A percentile compares a stretch with the other conserved stretches of the same genome.
Evolutionary conservation across 2,888 invertebrate genomes (phyloP).

Genomic region (Acanthosepion lycidas): DNA sequence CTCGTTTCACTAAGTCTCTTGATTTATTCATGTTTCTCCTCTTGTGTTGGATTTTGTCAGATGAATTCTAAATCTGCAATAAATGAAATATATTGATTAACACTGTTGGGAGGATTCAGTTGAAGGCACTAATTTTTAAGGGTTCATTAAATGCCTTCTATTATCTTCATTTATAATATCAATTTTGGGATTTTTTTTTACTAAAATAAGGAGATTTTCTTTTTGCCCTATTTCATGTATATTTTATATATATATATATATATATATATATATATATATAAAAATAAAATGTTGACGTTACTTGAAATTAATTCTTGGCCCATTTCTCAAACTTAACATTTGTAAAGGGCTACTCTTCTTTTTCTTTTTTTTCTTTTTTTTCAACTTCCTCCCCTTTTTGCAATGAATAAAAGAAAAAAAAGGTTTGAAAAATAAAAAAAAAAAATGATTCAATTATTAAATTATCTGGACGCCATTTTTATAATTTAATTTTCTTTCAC

Average conservation of each 20-base stretch:
- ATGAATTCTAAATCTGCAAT: neutral
- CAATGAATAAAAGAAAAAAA: too few relatives aligned
- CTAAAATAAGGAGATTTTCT: too few relatives aligned
- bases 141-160: neutral
- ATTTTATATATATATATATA: too few relatives aligned
- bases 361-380: neutral
- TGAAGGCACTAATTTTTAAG: neutral
- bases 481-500: neutral
- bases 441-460: too few relatives aligned
- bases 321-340: neutral
- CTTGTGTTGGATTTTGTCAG: neutral
- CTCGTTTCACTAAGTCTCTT: neutral
- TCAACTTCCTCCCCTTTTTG: too few relatives aligned
- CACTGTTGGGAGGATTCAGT: neutral
- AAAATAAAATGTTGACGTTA: neutral
- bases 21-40: neutral
- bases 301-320: neutral
- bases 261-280: neutral
- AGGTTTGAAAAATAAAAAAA: too few relatives aligned
- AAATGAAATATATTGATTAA: neutral
- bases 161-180: neutral
- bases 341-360: neutral
- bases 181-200: neutral
- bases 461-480: neutral
- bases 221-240: too few relatives aligned